Percentiles rank a stretch among this genome's conserved stretches.
These are phyloP conservation scores for Drosophila hawaiiensis DNA, from an alignment of 2,888 invertebrate genomes.

Conservation along the genomic window DNA sequence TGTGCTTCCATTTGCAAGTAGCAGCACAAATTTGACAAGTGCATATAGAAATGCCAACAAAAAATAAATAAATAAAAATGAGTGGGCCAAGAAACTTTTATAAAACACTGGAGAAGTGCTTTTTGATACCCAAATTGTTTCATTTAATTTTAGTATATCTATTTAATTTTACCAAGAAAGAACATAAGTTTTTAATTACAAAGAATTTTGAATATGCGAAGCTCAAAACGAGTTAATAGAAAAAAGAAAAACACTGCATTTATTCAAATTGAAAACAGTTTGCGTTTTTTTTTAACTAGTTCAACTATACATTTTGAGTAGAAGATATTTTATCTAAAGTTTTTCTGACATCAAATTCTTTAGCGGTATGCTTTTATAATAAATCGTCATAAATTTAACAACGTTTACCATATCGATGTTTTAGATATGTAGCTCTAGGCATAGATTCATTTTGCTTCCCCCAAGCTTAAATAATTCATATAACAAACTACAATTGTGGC, in stretches of 20 bases:
- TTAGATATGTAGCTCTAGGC: background rate
- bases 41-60: background rate
- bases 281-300: background rate
- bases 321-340: background rate
- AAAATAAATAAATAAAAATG: background rate
- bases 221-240: background rate
- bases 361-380: background rate
- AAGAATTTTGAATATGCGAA: background rate
- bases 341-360: background rate
- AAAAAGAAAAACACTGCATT: background rate
- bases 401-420: background rate
- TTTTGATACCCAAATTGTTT: background rate
- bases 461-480: background rate
- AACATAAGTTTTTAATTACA: background rate
- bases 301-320: background rate
- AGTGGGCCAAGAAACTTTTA: slow-evolving; percentile 5
- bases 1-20: slow-evolving; percentile 18
- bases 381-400: background rate
- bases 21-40: slow-evolving; percentile 15
- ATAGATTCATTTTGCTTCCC: background rate
- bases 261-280: background rate
- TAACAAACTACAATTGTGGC: slow-evolving; percentile 17
- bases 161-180: background rate
- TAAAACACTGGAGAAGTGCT: background rate
- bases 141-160: too few relatives aligned